Evolutionary conservation across 1,140 invertebrate genomes (phyloP).

Genomic region (Drosophila novamexicana): DNA sequence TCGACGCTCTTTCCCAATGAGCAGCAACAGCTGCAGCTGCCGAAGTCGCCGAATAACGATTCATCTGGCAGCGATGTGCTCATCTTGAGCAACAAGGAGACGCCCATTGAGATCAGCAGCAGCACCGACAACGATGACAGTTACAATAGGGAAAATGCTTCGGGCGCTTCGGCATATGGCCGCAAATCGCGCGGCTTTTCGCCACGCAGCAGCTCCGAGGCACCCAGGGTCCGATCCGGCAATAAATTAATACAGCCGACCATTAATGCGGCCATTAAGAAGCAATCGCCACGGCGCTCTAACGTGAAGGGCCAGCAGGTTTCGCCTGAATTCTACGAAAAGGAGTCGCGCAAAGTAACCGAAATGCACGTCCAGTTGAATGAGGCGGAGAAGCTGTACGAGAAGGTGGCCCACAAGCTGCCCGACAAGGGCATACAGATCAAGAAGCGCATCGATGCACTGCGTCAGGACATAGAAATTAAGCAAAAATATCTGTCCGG

Average conservation of each 20-base stretch:
- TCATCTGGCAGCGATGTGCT: constrained; percentile 69
- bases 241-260: constrained; percentile 72
- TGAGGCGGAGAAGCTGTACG: constrained; percentile 57
- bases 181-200: constrained; percentile 19
- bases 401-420: constrained; percentile 59
- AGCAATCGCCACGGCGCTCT: neutral
- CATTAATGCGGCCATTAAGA: constrained; percentile 42
- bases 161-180: neutral
- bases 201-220: constrained; percentile 37
- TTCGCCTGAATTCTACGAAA: constrained; percentile 42
- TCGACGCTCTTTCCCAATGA: constrained; percentile 60
- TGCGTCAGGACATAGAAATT: constrained; percentile 44
- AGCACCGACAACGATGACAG: constrained; percentile 52
- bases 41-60: constrained; percentile 36
- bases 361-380: constrained; percentile 48
- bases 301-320: constrained; percentile 39
- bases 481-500: constrained; percentile 27
- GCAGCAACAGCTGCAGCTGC: neutral
- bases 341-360: constrained; percentile 54
- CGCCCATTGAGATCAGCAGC: constrained; percentile 70
- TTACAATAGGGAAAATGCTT: constrained; percentile 41
- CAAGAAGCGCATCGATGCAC: constrained; percentile 49
- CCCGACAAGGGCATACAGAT: constrained; percentile 72
- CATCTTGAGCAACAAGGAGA: constrained; percentile 62
- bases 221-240: neutral